Percentiles rank a stretch among this genome's conserved stretches.
These are phyloP conservation scores for Bungarus multicinctus DNA, from an alignment of 2,113 vertebrate species.

Conservation along the genomic window DNA sequence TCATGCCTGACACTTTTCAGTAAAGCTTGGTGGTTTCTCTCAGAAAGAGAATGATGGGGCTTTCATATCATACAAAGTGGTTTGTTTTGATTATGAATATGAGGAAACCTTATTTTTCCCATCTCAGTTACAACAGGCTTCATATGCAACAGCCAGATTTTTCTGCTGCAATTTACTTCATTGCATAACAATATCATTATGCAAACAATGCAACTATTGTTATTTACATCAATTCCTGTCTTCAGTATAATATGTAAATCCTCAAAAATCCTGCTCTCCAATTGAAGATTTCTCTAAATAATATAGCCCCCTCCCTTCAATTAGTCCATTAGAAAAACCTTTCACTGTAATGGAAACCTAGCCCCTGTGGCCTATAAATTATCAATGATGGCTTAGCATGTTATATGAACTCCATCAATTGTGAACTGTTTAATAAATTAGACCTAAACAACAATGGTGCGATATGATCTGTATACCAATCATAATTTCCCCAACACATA, in stretches of 20 bases:
- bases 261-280: background rate
- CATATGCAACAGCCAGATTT: background rate
- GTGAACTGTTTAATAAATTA: background rate
- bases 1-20: background rate
- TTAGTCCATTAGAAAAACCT: background rate
- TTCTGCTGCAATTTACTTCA: background rate
- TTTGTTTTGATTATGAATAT: background rate
- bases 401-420: background rate
- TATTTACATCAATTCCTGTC: background rate
- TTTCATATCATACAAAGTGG: background rate
- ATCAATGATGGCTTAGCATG: background rate
- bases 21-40: background rate
- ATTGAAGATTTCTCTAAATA: background rate
- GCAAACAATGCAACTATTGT: background rate
- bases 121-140: background rate
- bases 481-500: background rate
- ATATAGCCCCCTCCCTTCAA: background rate
- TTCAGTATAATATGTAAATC: background rate
- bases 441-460: background rate
- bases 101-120: background rate
- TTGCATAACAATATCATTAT: background rate
- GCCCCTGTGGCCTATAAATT: background rate
- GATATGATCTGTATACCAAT: background rate
- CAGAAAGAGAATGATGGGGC: background rate
- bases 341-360: background rate